Evolutionary conservation across 2,888 invertebrate species (phyloP), one percentile per base, ranked within the genome.

Genomic region (Caenorhabditis sulstoni): DNA sequence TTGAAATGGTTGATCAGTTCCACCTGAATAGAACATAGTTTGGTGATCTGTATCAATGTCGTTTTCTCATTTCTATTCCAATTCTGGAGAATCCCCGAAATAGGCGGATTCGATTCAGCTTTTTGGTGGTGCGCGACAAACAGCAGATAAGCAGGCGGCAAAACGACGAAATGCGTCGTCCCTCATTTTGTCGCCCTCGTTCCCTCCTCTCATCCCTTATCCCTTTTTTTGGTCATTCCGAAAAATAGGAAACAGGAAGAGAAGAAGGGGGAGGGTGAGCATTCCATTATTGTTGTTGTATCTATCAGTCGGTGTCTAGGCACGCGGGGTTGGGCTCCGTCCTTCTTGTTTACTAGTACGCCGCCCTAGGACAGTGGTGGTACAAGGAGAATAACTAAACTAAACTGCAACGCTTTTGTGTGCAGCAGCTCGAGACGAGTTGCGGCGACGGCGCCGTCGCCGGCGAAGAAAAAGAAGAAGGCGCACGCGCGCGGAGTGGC

Each of bases 321-420:
- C 70, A 62, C 70, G 52, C 37, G 52, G 41, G 50, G 49, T 29
- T 29, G 29, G 29, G 29, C 29, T 29, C 59, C 23, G 44, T 29
- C 50, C 41, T 59, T 41, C 58, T 70, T 71, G 71, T 64, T 62
- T 71, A 71, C 71, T 55, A 57, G 53, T 22, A 23, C 37, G 16
- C 45, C 35, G 45, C n/a, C 29, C 70, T 45, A 62, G 59, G 61
- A 62, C 70, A 70, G 61, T 62, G 52, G 70, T 55, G 70, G 59
- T 59, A 61, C 70, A 70, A 45, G 55, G 22, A 62, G 70, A 70
- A 70, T 61, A 70, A 70, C 70, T 68, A 68, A 64, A 64, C 64
- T 65, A 65, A 70, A 70, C 70, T 53, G 70, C 37, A 47, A 29
- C 3, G 29, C 29, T 29, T 7, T 29, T 29, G 7, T 7, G 29